Evolutionary conservation across 2,113 vertebrate species (phyloP), one percentile per base, ranked within the genome.

Genomic region (Chlorodrepanis virens): DNA sequence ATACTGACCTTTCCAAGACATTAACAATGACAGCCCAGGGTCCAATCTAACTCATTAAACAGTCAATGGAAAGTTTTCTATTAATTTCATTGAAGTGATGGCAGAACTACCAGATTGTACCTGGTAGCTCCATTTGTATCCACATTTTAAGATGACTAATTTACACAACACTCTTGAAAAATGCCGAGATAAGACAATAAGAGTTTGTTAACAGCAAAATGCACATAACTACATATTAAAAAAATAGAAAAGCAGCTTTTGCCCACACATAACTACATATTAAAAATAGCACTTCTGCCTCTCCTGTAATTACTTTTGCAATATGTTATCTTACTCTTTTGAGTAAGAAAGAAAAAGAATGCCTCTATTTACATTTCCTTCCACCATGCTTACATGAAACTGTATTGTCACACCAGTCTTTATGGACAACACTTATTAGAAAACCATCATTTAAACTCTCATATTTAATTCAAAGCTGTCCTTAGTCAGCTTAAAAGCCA

Each of bases 31-130:
- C 76, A 92, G 80, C 39, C 40, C 37, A 78, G 92, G 83, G 77
- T 63, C 72, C 72, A 89, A 42, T 69, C 68, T 56, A 90, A 93
- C 52, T 92, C 90, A 89, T 90, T 96, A 90, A 80, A 47, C 63
- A 94, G 68, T 83, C 90, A 75, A 7, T 57, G 61, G 64, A 89
- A 96, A 89, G 64, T 92, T 83, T 96, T 83, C 86, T 88, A 82
- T 75, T 96, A 54, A 89, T 90, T 90, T 84, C 52, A 68, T 33
- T 56, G 65, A 90, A 65, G n/a, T 12, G 23, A 82, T 1, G 54
- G 27, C 61, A 94, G 44, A 85, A 72, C 33, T 47, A 80, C 39
- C 33, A 50, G 14, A 70, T 12, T 81, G 64, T 24, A 85, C 42
- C 17, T 28, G 35, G 39, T 47, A 88, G 40, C n/a, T 86, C 37